Base-by-base conservation (phyloP, 1,140 invertebrate genomes). In the Aphelinus atriplicis region DNA sequence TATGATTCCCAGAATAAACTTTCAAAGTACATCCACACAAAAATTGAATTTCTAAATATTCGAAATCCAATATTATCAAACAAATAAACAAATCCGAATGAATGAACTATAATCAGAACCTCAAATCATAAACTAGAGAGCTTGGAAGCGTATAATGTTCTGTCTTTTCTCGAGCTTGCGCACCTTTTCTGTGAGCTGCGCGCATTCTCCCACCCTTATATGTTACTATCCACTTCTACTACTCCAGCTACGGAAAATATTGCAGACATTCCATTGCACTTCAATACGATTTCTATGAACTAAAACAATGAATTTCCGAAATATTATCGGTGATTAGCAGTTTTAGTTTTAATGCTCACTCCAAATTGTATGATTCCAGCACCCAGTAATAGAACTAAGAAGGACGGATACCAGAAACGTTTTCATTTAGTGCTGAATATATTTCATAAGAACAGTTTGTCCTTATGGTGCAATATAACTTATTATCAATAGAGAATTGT, bases 191-290 rank as follows among this genome's bases (percentile, higher is more conserved):
- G 7, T 57, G 3, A 58, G 67, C 9, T 75, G 69, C 67, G 74
- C 74, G 62, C 69, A 61, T 57, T 47, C 61, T 57, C 55, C 50
- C 47, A 60, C 46, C 53, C 69, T 63, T 47, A 56, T 60, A 48
- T 66, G 26, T 26, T 26, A 26, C 26, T 26, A 26, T 26, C 26
- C 26, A 26, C 26, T 48, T 46, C 43, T 58, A 46, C 9, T 50
- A 9, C 56, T 69, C 26, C 26, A 26, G 26, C 26, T 26, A 26
- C 26, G 26, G 26, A 26, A 26, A 26, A 26, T 26, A 26, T 26
- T 26, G 26, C 26, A 26, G 26, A 26, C 26, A 26, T 26, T 0
- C 26, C 26, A 26, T 26, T 26, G 26, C 26, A 26, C 26, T 26
- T 26, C 26, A 26, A 26, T 26, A 26, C 26, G 26, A 26, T 26